These are phyloP conservation scores for Anabacerthia variegaticeps DNA, from an alignment of 2,797 vertebrate genomes.

Conservation along the genomic window DNA sequence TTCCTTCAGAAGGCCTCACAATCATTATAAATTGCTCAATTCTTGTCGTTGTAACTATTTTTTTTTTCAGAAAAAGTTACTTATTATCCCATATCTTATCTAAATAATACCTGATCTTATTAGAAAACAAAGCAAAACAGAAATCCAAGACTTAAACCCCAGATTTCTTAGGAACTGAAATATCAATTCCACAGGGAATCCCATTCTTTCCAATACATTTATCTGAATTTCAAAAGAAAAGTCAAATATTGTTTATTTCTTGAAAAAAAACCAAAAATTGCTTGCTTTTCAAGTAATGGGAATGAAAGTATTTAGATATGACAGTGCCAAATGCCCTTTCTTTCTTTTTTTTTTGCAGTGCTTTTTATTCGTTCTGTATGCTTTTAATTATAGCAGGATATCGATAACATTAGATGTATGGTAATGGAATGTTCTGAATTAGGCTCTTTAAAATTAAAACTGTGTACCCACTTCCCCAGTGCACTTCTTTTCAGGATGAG, in stretches of 20 bases:
- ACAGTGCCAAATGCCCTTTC: not conserved
- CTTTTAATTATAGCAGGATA: not conserved
- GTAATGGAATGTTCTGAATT: not conserved
- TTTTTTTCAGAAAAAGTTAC: not conserved
- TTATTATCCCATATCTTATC: not conserved
- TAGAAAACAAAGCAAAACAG: not conserved
- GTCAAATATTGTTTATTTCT: not conserved
- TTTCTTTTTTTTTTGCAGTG: not conserved
- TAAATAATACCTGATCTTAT: not conserved
- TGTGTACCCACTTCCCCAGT: not conserved
- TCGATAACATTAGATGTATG: not conserved
- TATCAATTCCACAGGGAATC: not conserved
- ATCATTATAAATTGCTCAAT: not conserved
- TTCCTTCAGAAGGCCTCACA: not conserved
- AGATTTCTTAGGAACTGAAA: not conserved
- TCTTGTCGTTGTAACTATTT: not conserved
- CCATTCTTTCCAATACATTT: not conserved
- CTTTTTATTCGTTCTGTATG: not conserved
- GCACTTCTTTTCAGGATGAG: not conserved
- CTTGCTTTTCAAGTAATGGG: not conserved
- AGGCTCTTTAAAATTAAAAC: not conserved
- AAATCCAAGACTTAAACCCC: not conserved
- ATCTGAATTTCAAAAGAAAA: not conserved
- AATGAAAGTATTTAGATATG: not conserved
- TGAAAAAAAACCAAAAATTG: not conserved